Evolutionary conservation across 2,113 vertebrate species (phyloP), one percentile per base, ranked within the genome.

Genomic region (Brienomyrus longianalis): DNA sequence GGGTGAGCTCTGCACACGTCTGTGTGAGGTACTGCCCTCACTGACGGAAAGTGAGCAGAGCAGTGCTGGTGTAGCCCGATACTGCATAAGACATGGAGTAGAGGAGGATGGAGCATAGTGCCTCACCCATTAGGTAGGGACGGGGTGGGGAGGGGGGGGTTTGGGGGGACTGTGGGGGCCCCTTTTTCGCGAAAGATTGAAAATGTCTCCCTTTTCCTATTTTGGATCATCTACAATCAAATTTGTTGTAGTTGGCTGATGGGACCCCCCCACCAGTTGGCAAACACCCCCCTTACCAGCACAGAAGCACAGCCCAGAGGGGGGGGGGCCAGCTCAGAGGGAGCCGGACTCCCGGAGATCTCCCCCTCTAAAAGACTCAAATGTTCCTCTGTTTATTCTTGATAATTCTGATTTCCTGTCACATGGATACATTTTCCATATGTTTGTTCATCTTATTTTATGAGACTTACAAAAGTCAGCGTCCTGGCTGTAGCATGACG

Each of bases 1-100:
- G 99, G 97, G 98, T 98, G 83, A 90, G 87, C 2, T 1, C 31
- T 1, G 3, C 11, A n/a, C 43, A 51, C 50, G 21, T 21, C 9
- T 88, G 21, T 35, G 15, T 31, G 21, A 54, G 50, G 27, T 15
- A 31, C 45, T 8, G 10, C 39, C 21, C 84, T 86, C 84, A 54
- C 13, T 51, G 84, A 47, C 6, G 43, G 80, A 3, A 10, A 10
- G 10, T 85, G 45, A 15, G 83, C 5, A 21, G 45, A 1, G 45
- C 5, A 0, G 2, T 50, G 9, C 83, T 50, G 21, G 19, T 35
- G 70, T 13, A 15, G 70, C 27, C 31, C 70, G 17, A 39, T 17
- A 39, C 11, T 77, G 35, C 35, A 50, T 85, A 8, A 50, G 45
- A 85, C 47, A 85, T 6, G 21, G 70, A 66, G 59, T 66, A 27